Conservation (phyloP, 2,797 vertebrate species). For the Pithecia hirsuta region DNA sequence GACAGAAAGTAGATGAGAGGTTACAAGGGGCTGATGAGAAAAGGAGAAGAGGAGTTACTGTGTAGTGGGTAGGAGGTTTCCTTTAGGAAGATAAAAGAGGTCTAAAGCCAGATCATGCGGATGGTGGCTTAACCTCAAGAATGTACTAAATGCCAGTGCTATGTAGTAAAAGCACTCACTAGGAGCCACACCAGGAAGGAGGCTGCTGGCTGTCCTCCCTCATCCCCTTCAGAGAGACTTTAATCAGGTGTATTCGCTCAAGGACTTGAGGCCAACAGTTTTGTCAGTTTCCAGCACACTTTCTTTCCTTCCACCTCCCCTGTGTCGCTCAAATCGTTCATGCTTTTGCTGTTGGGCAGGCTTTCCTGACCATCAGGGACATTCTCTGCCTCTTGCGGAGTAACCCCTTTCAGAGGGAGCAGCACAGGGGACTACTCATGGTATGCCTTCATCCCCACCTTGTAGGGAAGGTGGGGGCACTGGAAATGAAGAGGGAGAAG, state of each 20-base stretch:
- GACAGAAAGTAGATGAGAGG: background rate
- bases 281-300: background rate
- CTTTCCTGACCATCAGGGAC: background rate
- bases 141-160: background rate
- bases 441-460: background rate
- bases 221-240: background rate
- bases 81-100: background rate
- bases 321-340: background rate
- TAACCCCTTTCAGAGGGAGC: background rate
- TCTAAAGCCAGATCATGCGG: background rate
- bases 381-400: background rate
- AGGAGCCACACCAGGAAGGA: background rate
- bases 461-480: background rate
- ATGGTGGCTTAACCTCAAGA: background rate
- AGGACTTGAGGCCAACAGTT: background rate
- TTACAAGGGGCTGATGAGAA: background rate
- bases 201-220: background rate
- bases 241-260: background rate
- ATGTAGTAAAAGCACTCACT: too few species aligned
- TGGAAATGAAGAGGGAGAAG: background rate
- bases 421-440: background rate
- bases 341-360: background rate
- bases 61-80: background rate
- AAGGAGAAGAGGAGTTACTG: background rate
- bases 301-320: background rate